phyloP scores from a whole-genome alignment of 2,888 invertebrate species.

The Parnassius smintheus region DNA sequence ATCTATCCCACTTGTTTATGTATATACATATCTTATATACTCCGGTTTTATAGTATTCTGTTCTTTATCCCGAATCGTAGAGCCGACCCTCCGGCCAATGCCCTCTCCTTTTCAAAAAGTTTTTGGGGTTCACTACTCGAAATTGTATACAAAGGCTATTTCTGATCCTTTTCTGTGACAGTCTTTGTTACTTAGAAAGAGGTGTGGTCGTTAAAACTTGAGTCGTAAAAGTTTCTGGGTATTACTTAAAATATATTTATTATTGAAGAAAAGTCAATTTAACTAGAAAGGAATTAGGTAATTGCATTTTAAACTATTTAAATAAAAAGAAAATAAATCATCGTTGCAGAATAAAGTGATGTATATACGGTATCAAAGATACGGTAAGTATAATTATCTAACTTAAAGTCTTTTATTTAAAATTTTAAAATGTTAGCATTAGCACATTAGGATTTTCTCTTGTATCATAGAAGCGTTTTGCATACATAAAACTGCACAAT shows the following conservation, averaged over 20 bases:
- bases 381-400: no score
- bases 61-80: constrained; percentile 25
- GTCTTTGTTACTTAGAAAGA: constrained; percentile 12
- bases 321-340: no score
- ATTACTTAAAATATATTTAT: neutral
- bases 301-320: no score
- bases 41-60: constrained; percentile 19
- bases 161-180: constrained; percentile 19
- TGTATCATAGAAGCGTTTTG: no score
- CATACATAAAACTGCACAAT: no score
- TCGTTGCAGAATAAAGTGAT: no score
- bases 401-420: no score
- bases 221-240: constrained; percentile 15
- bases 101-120: constrained; percentile 30
- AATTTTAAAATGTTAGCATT: no score
- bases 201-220: constrained; percentile 9
- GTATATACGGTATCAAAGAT: no score
- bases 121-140: constrained; percentile 21
- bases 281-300: no score
- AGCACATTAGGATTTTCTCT: no score
- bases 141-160: constrained; percentile 21
- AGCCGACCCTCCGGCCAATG: constrained; percentile 29
- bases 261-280: neutral
- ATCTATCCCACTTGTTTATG: constrained; percentile 16
- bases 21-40: constrained; percentile 12